Percentiles rank a stretch among this genome's conserved stretches.
Conservation (phyloP, 2,113 vertebrate species). For the Rissa tridactyla region DNA sequence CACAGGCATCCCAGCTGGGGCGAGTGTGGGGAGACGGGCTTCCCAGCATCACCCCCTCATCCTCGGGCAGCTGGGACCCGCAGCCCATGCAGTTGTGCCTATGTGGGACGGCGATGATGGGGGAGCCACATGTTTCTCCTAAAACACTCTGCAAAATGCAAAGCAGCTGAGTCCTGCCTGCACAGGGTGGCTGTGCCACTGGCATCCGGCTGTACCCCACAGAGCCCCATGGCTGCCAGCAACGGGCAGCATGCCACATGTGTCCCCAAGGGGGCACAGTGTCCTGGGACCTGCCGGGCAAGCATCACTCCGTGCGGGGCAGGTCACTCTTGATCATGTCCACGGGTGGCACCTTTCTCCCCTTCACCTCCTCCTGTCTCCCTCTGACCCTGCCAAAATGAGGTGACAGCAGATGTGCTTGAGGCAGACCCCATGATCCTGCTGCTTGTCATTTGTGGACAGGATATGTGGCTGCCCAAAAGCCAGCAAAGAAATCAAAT, state of each 20-base stretch:
- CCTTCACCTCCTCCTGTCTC: not conserved
- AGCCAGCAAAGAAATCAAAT: constrained; percentile 10
- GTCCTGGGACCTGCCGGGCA: not conserved
- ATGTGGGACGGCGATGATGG: rapidly evolving
- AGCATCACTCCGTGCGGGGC: rapidly evolving
- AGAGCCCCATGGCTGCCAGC: not conserved
- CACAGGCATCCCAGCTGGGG: rapidly evolving
- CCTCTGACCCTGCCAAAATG: not conserved
- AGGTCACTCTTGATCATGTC: not conserved
- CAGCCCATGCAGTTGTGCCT: rapidly evolving
- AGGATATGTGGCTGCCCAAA: not conserved
- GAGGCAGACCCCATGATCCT: not conserved
- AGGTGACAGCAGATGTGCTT: not conserved
- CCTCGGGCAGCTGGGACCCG: not conserved
- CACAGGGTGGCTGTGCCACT: rapidly evolving
- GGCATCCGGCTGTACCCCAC: not conserved
- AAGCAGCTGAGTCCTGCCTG: not conserved
- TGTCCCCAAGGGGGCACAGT: not conserved
- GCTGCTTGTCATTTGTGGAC: not conserved
- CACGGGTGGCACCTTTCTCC: not conserved
- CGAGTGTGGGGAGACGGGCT: not conserved
- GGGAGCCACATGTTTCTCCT: not conserved
- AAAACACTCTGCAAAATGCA: not conserved
- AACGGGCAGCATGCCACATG: rapidly evolving
- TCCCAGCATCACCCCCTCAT: not conserved